Percentiles rank a stretch among this genome's conserved stretches.
Evolutionary conservation across 2,888 invertebrate species (phyloP).

Genomic region (Ophioninae sp.): DNA sequence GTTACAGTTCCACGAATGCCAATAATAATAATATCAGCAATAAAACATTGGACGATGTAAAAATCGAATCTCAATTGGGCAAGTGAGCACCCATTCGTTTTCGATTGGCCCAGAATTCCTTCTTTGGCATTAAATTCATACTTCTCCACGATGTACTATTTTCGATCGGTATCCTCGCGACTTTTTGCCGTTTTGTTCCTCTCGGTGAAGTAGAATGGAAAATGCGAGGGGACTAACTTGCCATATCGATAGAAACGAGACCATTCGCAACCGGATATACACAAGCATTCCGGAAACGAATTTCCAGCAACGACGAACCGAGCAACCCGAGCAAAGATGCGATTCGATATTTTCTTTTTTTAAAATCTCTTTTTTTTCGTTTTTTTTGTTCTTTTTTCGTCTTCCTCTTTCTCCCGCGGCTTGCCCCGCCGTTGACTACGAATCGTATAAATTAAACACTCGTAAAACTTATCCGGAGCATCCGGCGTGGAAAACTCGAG

Average conservation of each 20-base stretch:
- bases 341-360: background rate
- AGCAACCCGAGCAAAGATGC: conserved; percentile 32
- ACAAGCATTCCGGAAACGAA: conserved; percentile 57
- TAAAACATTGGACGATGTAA: background rate
- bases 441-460: conserved; percentile 65
- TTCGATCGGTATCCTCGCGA: conserved; percentile 8
- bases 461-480: conserved; percentile 60
- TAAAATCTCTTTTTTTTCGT: background rate
- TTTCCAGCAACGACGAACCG: conserved; percentile 39
- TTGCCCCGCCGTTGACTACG: conserved; percentile 56
- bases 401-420: conserved; percentile 30
- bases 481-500: conserved; percentile 68
- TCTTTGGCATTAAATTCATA: conserved; percentile 37
- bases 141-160: conserved; percentile 14
- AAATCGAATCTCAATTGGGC: conserved; percentile 15
- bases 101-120: conserved; percentile 25
- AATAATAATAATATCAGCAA: background rate
- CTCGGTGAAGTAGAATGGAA: conserved; percentile 2
- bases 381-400: conserved; percentile 38
- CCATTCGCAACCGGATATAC: conserved; percentile 53
- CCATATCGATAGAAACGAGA: conserved; percentile 50
- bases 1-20: background rate
- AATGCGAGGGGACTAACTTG: conserved; percentile 14
- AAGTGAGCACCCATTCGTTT: conserved; percentile 3
- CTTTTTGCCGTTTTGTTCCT: background rate